These are phyloP conservation scores for Lytechinus variegatus DNA, from an alignment of 35 echinoderm and acorn worm species.

Conservation along the genomic window DNA sequence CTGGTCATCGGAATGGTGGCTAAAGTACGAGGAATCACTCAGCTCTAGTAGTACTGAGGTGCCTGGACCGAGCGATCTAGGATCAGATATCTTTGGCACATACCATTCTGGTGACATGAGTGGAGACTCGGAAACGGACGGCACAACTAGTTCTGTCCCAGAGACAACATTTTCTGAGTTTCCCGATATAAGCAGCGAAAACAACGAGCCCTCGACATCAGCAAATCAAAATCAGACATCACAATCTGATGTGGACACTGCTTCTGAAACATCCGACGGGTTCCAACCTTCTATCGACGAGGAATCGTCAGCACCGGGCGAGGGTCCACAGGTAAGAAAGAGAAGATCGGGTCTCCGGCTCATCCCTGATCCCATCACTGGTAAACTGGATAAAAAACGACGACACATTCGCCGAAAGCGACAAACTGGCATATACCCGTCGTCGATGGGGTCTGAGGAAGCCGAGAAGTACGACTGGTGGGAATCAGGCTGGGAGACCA, in stretches of 20 bases:
- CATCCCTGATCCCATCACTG: conserved; percentile 37
- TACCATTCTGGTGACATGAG: background rate
- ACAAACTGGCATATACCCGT: background rate
- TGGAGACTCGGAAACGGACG: conserved; percentile 16
- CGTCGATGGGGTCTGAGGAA: background rate
- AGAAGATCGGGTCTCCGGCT: background rate
- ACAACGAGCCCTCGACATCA: background rate
- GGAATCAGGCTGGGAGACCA: conserved; percentile 71
- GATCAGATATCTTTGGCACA: background rate
- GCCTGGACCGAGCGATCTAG: background rate
- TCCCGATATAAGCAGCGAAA: background rate
- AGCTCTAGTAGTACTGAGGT: background rate
- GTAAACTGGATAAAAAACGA: background rate
- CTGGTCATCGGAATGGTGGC: conserved; percentile 69
- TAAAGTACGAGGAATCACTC: conserved; percentile 21
- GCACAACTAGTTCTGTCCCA: background rate
- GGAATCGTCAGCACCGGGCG: background rate
- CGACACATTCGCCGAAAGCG: background rate
- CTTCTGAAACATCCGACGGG: background rate
- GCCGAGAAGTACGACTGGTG: conserved; percentile 62
- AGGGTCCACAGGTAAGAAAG: background rate
- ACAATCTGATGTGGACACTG: background rate
- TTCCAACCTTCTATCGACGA: background rate
- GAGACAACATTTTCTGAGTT: background rate
- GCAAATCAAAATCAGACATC: background rate